Conservation (phyloP, 2,888 invertebrate genomes). For the Tipula unca region DNA sequence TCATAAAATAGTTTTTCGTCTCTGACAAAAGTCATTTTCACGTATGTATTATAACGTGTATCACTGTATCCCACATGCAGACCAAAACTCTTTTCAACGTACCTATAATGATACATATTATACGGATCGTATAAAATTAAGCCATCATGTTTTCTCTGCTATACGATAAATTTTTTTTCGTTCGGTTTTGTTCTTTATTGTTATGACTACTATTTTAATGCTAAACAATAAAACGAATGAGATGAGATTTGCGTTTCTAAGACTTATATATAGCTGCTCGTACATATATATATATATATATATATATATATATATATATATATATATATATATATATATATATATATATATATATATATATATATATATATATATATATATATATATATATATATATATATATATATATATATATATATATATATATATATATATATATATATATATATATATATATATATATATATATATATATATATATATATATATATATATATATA, state of each 20-base stretch:
- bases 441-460: no score
- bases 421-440: no score
- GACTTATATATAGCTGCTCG: background rate
- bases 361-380: no score
- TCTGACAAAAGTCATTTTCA: background rate
- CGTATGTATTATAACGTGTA: background rate
- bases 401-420: no score
- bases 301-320: no score
- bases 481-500: no score
- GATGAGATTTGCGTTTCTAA: slow-evolving; percentile 2
- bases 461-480: no score
- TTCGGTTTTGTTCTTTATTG: slow-evolving; percentile 8
- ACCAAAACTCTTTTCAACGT: background rate
- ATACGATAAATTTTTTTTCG: background rate
- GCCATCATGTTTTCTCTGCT: background rate
- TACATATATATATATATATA: no score
- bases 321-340: no score
- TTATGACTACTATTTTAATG: slow-evolving; percentile 14
- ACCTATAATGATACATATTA: background rate
- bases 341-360: no score
- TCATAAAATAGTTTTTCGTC: background rate
- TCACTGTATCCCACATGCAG: background rate
- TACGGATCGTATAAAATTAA: background rate
- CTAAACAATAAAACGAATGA: background rate
- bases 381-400: no score